These are phyloP conservation scores for Typhlichthys eigenmanni DNA, from an alignment of 2,797 vertebrate genomes.

Conservation along the genomic window DNA sequence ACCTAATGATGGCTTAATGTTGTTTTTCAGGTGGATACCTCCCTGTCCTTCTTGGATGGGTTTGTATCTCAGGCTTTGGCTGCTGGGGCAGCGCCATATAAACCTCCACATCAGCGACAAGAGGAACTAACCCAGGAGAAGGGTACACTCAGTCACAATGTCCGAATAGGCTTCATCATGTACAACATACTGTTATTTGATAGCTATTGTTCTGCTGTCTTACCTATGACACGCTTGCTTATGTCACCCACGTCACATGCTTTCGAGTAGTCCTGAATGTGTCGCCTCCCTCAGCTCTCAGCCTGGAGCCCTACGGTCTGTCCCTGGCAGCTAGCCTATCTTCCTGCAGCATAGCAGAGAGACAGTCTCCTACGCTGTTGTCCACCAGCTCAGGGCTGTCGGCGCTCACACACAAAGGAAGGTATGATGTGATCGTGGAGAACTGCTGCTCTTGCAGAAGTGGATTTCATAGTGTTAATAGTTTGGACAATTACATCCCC, in stretches of 20 bases:
- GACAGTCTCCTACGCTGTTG: slow-evolving; percentile 88
- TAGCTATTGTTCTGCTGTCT: neutral
- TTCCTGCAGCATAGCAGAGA: slow-evolving; percentile 81
- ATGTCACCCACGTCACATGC: neutral
- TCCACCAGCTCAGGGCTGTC: slow-evolving; percentile 90
- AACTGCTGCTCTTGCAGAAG: neutral
- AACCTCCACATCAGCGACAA: slow-evolving; percentile 92
- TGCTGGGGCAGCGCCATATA: slow-evolving; percentile 90
- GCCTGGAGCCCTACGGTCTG: slow-evolving; percentile 90
- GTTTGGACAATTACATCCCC: too few relatives aligned
- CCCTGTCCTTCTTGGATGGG: slow-evolving; percentile 93
- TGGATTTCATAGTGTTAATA: neutral
- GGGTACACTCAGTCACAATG: slow-evolving; percentile 70
- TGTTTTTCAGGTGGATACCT: slow-evolving; percentile 88
- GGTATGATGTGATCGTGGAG: slow-evolving; percentile 69
- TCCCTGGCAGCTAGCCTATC: slow-evolving; percentile 85
- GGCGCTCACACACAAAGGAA: slow-evolving; percentile 83
- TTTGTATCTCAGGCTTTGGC: slow-evolving; percentile 93
- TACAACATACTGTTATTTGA: neutral
- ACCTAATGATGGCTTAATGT: neutral
- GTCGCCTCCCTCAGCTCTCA: slow-evolving; percentile 78
- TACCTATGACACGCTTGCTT: neutral
- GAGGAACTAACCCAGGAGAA: slow-evolving; percentile 89
- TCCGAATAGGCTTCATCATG: neutral
- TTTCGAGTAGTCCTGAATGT: slow-evolving; percentile 26